Evolutionary conservation across 2,888 invertebrate species (phyloP), one percentile per base, ranked within the genome.

Genomic region (Prosopocoilus inquinatus): DNA sequence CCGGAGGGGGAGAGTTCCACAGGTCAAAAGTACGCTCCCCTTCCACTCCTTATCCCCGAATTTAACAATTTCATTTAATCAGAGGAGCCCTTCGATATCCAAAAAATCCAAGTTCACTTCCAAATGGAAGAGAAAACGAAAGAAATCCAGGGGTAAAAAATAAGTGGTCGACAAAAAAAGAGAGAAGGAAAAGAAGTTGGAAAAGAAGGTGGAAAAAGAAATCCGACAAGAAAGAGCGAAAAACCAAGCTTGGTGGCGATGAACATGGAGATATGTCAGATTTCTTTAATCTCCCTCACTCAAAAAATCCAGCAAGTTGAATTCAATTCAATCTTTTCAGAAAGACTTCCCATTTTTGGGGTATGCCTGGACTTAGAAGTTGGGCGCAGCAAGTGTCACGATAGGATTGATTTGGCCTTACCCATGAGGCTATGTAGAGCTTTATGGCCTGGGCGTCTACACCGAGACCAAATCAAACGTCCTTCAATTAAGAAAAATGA

Each of bases 1-100:
- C 81, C 96, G 66, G 95, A 92, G 77, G 95, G 94, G 39, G 94
- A 94, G 76, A 94, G 95, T 71, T 95, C 95, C 0, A 92, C 91
- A 3, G 94, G 94, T 72, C 93, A 93, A 68, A 91, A 91, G 67
- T 81, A 86, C 78, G 65, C 38, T 36, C 28, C n/a, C n/a, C n/a
- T n/a, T 11, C 12, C 12, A 28, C 8, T 9, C 15, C 5, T 15
- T 45, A 13, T n/a, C 20, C 4, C n/a, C 20, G 7, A 28, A 28
- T 28, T 5, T 3, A 7, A 28, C 20, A 28, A 28, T 5, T 1
- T 28, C 4, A 28, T 28, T 28, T 28, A 28, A 28, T 4, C 20
- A 58, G 71, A 90, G 86, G 80, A 92, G 90, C 78, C 91, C 88
- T 49, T 89, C 89, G 9, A 91, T 91, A 78, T 86, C 87, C 52